Percentiles rank a stretch among this genome's conserved stretches.
Conservation (phyloP, 2,113 vertebrate genomes). For the Thymallus thymallus region DNA sequence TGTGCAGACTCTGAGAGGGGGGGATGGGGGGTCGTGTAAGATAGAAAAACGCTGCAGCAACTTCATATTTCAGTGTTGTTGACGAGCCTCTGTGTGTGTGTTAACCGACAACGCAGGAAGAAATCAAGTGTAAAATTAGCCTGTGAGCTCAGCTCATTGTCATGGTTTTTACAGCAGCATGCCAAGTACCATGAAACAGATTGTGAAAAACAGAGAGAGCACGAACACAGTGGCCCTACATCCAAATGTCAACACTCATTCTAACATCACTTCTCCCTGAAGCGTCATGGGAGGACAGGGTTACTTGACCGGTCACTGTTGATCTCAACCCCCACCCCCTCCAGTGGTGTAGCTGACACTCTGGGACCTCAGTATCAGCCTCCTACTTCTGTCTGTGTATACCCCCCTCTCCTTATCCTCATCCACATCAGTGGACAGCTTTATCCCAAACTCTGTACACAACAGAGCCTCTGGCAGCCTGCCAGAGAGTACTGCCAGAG, state of each 20-base stretch:
- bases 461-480: constrained; percentile 19
- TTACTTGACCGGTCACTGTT: constrained; percentile 22
- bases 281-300: constrained; percentile 26
- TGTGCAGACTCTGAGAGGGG: constrained; percentile 3
- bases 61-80: neutral
- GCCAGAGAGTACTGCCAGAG: constrained; percentile 25
- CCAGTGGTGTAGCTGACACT: constrained; percentile 34
- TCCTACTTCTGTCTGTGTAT: constrained; percentile 35
- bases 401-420: constrained; percentile 18
- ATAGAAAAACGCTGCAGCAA: neutral
- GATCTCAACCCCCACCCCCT: constrained; percentile 30
- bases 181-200: neutral
- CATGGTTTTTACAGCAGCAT: neutral
- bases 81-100: too few relatives aligned
- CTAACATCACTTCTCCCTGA: constrained; percentile 15
- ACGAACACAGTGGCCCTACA: constrained; percentile 7
- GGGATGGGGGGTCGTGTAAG: constrained; percentile 21
- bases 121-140: constrained; percentile 14
- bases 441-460: constrained; percentile 17
- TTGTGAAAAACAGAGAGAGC: constrained; percentile 3
- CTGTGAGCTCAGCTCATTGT: neutral
- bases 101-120: too few relatives aligned
- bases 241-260: constrained; percentile 19
- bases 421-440: constrained; percentile 23
- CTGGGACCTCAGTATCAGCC: constrained; percentile 35